Percentiles rank a stretch among this genome's conserved stretches.
Evolutionary conservation across 2,888 invertebrate genomes (phyloP).

Genomic region (Galeopsomyia nigrocyanea): DNA sequence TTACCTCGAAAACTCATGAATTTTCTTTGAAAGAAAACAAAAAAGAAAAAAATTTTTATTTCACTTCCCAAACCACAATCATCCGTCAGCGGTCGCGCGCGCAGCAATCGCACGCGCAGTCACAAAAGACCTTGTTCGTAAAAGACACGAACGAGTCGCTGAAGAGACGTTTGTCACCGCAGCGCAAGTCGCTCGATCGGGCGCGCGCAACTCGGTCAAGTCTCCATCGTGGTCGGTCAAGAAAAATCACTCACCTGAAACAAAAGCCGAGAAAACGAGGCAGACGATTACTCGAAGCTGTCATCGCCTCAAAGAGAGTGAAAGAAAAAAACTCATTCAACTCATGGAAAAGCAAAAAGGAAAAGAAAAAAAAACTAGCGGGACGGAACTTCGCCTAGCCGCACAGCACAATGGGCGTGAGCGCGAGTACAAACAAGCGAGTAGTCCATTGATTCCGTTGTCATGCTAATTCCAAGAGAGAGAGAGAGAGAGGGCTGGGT

Average conservation of each 20-base stretch:
- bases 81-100: no score
- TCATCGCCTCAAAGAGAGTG: neutral
- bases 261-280: neutral
- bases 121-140: no score
- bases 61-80: no score
- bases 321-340: conserved; percentile 6
- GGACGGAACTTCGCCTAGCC: neutral
- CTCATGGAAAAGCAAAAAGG: neutral
- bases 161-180: no score
- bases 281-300: conserved; percentile 23
- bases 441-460: conserved; percentile 1
- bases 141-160: no score
- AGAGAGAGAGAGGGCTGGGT: neutral
- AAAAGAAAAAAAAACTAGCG: no score
- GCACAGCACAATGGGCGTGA: neutral
- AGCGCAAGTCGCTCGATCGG: neutral
- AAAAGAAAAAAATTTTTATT: no score
- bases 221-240: no score
- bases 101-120: no score
- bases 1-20: no score
- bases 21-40: no score
- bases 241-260: no score
- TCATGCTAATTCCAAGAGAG: conserved; percentile 30
- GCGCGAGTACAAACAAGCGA: neutral
- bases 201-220: conserved; percentile 6